Evolutionary conservation across 2,797 vertebrate species (phyloP).

Genomic region (Carcharodon carcharias): DNA sequence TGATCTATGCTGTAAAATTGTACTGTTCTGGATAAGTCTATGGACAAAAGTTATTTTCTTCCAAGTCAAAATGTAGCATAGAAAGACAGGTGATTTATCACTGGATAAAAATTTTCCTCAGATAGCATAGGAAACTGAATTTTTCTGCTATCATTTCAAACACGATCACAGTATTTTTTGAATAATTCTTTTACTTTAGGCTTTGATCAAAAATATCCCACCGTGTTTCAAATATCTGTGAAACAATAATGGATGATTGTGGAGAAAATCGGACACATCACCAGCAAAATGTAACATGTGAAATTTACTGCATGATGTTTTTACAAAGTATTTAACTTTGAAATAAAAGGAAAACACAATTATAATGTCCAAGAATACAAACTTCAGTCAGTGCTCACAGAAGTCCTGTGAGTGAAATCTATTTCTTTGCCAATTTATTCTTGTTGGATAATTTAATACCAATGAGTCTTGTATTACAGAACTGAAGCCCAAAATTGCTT

Average conservation of each 20-base stretch:
- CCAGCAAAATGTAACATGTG: not conserved
- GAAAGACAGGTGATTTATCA: not conserved
- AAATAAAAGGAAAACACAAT: constrained; percentile 18
- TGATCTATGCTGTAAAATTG: not conserved
- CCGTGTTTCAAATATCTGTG: not conserved
- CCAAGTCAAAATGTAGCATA: not conserved
- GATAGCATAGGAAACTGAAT: not conserved
- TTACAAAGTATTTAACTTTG: constrained; percentile 10
- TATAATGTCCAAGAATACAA: not conserved
- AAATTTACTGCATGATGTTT: not conserved
- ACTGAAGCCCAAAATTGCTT: not conserved
- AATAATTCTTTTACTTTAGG: not conserved
- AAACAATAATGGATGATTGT: constrained; percentile 7
- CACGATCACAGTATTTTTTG: not conserved
- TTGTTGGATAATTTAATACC: not conserved
- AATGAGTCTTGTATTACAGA: constrained; percentile 9
- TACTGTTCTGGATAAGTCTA: not conserved
- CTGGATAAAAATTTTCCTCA: not conserved
- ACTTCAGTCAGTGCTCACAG: not conserved
- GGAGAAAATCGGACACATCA: not conserved
- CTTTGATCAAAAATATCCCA: not conserved
- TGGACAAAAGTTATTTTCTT: not conserved
- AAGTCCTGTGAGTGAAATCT: constrained; percentile 12
- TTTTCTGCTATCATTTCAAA: not conserved
- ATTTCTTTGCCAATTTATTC: not conserved